A percentile compares a stretch with the other conserved stretches of the same genome.
Conservation (phyloP, 2,797 vertebrate species). For the Spheniscus humboldti region DNA sequence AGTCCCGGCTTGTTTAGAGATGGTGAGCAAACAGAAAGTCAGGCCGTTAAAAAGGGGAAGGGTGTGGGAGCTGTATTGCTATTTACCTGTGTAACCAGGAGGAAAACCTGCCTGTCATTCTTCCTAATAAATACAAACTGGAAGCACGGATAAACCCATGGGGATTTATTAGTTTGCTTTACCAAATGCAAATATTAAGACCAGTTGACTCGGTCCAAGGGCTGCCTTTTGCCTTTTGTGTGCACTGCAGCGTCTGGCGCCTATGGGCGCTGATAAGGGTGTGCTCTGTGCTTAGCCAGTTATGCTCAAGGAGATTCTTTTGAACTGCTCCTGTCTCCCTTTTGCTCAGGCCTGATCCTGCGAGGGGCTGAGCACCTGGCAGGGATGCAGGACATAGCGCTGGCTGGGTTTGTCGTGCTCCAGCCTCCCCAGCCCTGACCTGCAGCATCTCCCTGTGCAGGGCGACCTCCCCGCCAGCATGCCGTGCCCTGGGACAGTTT, state of each 20-base stretch:
- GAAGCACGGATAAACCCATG: conserved; percentile 7
- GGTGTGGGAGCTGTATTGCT: not conserved
- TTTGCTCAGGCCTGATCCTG: not conserved
- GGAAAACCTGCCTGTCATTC: conserved; percentile 7
- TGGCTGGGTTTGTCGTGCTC: not conserved
- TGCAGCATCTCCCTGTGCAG: not conserved
- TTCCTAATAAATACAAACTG: conserved; percentile 44
- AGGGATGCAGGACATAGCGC: fast-evolving
- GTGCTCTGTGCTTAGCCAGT: not conserved
- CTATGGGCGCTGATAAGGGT: not conserved
- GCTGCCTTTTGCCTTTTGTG: conserved; percentile 62
- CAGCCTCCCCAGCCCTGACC: not conserved
- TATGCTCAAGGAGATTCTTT: not conserved
- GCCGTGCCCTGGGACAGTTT: fast-evolving
- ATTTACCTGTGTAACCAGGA: conserved; percentile 23
- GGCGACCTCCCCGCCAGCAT: fast-evolving
- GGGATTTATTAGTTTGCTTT: conserved; percentile 76
- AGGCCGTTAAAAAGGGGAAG: not conserved
- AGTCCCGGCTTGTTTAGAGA: not conserved
- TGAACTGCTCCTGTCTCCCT: not conserved
- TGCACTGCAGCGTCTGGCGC: conserved; percentile 1
- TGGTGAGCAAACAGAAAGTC: not conserved
- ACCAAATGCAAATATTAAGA: conserved; percentile 64
- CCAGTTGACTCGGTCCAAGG: not conserved
- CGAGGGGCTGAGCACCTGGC: not conserved